phyloP scores from a whole-genome alignment of 2,888 invertebrate species.

The Molanna angustata region DNA sequence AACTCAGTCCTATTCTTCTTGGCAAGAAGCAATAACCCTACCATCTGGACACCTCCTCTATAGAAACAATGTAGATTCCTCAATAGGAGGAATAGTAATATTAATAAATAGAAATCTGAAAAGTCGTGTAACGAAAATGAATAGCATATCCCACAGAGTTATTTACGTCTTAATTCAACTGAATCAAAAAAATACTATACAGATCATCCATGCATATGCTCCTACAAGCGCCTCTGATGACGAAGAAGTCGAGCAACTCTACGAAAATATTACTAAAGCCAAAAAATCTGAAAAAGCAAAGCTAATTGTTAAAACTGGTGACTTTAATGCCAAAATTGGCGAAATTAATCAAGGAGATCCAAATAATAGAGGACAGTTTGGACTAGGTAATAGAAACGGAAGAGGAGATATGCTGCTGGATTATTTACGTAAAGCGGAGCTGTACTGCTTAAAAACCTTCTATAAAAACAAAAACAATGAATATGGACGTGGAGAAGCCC shows the following conservation, averaged over 20 bases:
- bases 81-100: too few relatives aligned
- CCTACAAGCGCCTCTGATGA: background rate
- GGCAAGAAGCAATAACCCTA: too few relatives aligned
- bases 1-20: too few relatives aligned
- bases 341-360: slow-evolving; percentile 8
- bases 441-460: background rate
- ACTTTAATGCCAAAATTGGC: slow-evolving; percentile 8
- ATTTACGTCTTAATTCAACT: background rate
- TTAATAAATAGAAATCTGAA: background rate
- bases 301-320: slow-evolving; percentile 6
- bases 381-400: slow-evolving; percentile 5
- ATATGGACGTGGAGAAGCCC: slow-evolving; percentile 11
- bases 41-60: too few relatives aligned
- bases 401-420: background rate
- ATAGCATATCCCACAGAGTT: slow-evolving; percentile 1
- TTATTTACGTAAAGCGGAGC: background rate
- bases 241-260: slow-evolving; percentile 4
- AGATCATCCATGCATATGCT: slow-evolving; percentile 3
- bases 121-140: background rate
- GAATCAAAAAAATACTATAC: background rate
- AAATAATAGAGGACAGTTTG: slow-evolving; percentile 8
- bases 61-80: too few relatives aligned
- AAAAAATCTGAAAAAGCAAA: slow-evolving; percentile 9
- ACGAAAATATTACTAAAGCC: slow-evolving; percentile 7
- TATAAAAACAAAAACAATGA: background rate